A percentile compares a stretch with the other conserved stretches of the same genome.
Conservation (phyloP, 2,888 invertebrate species). For the Polymixis lichenea region DNA sequence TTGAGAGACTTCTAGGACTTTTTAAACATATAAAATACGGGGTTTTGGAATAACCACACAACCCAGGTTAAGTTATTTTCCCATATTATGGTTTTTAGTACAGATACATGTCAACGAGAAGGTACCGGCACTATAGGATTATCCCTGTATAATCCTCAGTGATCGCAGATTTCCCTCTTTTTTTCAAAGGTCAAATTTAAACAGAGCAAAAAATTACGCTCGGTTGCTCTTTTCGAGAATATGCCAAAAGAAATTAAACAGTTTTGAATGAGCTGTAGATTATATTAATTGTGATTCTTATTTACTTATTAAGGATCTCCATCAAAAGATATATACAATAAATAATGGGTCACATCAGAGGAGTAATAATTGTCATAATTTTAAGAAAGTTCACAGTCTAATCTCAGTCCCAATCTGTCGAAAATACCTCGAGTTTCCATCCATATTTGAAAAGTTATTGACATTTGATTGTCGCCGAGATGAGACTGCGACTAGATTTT, state of each 20-base stretch:
- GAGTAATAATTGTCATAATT: too few species aligned
- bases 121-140: background rate
- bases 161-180: background rate
- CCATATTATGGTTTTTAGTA: background rate
- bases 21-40: background rate
- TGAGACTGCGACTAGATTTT: too few species aligned
- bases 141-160: background rate
- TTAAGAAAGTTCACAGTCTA: too few species aligned
- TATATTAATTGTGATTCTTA: background rate
- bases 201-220: background rate
- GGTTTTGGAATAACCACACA: background rate
- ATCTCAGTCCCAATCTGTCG: too few species aligned
- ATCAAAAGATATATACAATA: background rate
- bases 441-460: too few species aligned
- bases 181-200: background rate
- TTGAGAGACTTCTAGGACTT: too few species aligned
- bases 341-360: background rate
- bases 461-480: too few species aligned
- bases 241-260: background rate
- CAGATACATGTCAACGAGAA: too few species aligned
- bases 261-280: background rate
- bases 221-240: background rate
- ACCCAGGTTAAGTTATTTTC: background rate
- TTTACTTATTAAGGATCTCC: background rate
- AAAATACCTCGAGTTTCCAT: too few species aligned